Base-by-base conservation (phyloP, 1,140 invertebrate species). In the Drosophila sproati region DNA sequence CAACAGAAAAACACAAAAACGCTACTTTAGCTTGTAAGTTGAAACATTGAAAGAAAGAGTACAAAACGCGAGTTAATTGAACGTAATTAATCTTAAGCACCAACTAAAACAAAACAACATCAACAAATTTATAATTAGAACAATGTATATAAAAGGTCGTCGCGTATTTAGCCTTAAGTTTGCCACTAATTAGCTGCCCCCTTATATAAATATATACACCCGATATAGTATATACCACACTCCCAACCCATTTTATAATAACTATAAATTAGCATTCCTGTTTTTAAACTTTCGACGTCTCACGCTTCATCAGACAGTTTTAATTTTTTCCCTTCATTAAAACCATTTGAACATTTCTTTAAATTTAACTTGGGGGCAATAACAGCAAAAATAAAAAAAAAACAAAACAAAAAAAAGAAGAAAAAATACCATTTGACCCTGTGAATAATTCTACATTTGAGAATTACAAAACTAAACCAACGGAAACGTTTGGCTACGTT, bases 21-120 rank as follows among this genome's bases (percentile, higher is more conserved):
- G 50, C 34, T 61, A 69, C 39, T 45, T 41, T 69, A 69, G 64
- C 55, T 5, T 54, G 77, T 83, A 79, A 74, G 81, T 70, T 63
- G n/a, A 70, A 75, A 75, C 37, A 78, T 60, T 74, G 64, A 78
- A 83, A 88, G 73, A 83, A 88, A 89, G 73, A 88, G 83, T 88
- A 88, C 83, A 88, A 88, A 88, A 72, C 62, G 85, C 82, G 74
- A 87, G 63, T 82, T 82, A 82, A 88, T 87, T 77, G 77, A 79
- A 70, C 64, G 63, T 63, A 88, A 77, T 61, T 79, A 62, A 54
- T 47, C 28, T 57, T 78, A 71, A 73, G 62, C 34, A 60, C 69
- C 29, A 50, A 41, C 52, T 48, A 59, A 54, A 70, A 2, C 20
- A 20, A 20, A 20, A 20, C 20, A 77, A 64, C 35, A 52, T 8